Evolutionary conservation across 2,797 vertebrate species (phyloP), one percentile per base, ranked within the genome.

Genomic region (Trichosurus vulpecula): DNA sequence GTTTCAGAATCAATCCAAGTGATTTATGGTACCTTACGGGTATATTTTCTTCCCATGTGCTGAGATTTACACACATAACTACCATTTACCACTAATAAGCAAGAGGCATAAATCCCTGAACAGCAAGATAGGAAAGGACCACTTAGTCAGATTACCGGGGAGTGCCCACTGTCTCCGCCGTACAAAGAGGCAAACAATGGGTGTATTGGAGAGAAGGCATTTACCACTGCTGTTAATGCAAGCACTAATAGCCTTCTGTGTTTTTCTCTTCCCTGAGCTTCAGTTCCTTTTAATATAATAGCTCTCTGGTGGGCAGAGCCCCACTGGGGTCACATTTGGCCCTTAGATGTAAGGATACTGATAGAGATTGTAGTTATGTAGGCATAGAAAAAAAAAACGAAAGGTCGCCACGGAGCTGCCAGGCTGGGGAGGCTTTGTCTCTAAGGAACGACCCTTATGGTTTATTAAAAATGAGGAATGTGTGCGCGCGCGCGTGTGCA

Each of bases 1-100:
- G 97, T 97, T 98, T 97, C 94, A 97, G 95, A 98, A 98, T 98
- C 95, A 95, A 13, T 97, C 97, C 94, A 94, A 95, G 95, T 98
- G 97, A 98, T 97, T 98, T 98, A 97, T 94, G 94, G 92, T 94
- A 98, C 96, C 95, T 97, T 61, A 56, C 96, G 91, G 97, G 91
- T 94, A 87, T 58, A 92, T 97, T 98, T 96, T 97, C 95, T 97
- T 97, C 95, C 97, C 1, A 90, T 92, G 94, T 95, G 95, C 92
- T 93, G 96, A 94, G 94, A 98, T 98, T 98, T 98, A 97, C 96
- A 97, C 95, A 55, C 90, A 57, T 94, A 96, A 94, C 94, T 96
- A 54, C 94, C 93, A 97, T 96, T 98, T 98, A 91, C 91, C 90
- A 53, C 97, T 97, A 98, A 98, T 97, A 98, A 98, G 61, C 90